A percentile compares a stretch with the other conserved stretches of the same genome.
Evolutionary conservation across 2,797 vertebrate species (phyloP).

Genomic region (Etheostoma nigrum): DNA sequence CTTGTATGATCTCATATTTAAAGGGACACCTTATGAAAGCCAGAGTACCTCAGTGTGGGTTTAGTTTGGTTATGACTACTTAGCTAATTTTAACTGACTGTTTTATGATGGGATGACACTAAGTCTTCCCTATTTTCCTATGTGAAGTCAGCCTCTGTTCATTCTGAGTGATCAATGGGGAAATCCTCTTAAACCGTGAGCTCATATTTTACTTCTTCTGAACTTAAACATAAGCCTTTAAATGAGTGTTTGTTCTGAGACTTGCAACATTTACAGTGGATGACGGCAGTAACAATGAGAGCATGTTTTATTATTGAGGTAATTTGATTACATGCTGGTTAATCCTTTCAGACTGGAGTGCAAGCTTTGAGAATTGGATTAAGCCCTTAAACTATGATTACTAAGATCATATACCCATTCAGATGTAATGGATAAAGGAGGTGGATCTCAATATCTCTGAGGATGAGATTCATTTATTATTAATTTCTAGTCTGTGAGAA

Average conservation of each 20-base stretch:
- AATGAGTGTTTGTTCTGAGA: slow-evolving; percentile 78
- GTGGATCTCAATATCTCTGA: slow-evolving; percentile 71
- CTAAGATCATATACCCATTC: slow-evolving; percentile 78
- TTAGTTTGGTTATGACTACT: slow-evolving; percentile 40
- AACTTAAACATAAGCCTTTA: slow-evolving; percentile 75
- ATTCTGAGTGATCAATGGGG: slow-evolving; percentile 69
- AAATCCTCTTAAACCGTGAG: slow-evolving; percentile 77
- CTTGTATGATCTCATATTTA: slow-evolving; percentile 50
- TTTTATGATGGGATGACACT: slow-evolving; percentile 48
- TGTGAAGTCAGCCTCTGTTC: slow-evolving; percentile 51
- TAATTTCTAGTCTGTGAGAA: slow-evolving; percentile 72
- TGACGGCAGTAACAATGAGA: slow-evolving; percentile 72
- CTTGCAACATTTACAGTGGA: slow-evolving; percentile 77
- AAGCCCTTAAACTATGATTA: slow-evolving; percentile 83
- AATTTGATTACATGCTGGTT: slow-evolving; percentile 84
- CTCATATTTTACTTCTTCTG: slow-evolving; percentile 76
- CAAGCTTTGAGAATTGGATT: slow-evolving; percentile 81
- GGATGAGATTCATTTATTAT: slow-evolving; percentile 74
- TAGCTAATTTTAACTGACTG: slow-evolving; percentile 38
- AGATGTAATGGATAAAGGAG: slow-evolving; percentile 77
- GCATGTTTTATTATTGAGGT: slow-evolving; percentile 80
- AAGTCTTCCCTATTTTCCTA: slow-evolving; percentile 41
- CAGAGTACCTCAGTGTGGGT: slow-evolving; percentile 21
- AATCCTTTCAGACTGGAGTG: slow-evolving; percentile 82
- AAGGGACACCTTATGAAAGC: slow-evolving; percentile 41